Base-by-base conservation (phyloP, 2,888 invertebrate species). In the Apodemia zela region DNA sequence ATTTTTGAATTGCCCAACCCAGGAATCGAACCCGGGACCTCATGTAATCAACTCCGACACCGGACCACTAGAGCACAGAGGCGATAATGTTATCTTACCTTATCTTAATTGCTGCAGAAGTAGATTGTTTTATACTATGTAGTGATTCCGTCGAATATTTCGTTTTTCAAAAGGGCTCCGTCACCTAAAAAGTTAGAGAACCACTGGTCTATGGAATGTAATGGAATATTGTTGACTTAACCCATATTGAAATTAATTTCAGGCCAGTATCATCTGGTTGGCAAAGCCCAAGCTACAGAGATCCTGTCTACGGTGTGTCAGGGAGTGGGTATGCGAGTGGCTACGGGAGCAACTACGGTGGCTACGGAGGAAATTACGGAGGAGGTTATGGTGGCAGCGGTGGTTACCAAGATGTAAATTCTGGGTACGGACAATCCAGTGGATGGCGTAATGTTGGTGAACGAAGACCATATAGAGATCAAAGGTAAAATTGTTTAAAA, bases 401-500 rank as follows among this genome's bases (percentile, higher is more conserved):
- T 5, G 66, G 67, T 0, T 76, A 77, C 68, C 73, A 73, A 15
- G 72, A 71, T 42, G 66, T 67, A 1, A 67, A 62, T 49, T 63
- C 65, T 13, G 68, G 72, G 59, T 71, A 71, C 65, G 79, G 79
- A 0, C 77, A 79, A 64, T 70, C 82, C 3, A 84, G 82, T 49
- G 89, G 89, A 2, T 89, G 90, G 90, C 81, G 82, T 5, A 87
- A 80, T 60, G 88, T 89, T 0, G 87, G 87, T 0, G 88, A 86
- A 60, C 75, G 88, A 51, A 74, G 89, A 63, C 89, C 89, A 15
- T 90, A 90, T 67, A 82, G 91, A 64, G 92, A 92, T 72, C 86
- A 91, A 73, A 91, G 87, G 85, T 88, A 64, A 68, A 13, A 54
- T 60, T 10, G 15, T n/a, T 7, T 61, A n/a, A 59, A 42, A 18